Conservation (phyloP, 2,113 vertebrate species). For the Syngnathus scovelli region DNA sequence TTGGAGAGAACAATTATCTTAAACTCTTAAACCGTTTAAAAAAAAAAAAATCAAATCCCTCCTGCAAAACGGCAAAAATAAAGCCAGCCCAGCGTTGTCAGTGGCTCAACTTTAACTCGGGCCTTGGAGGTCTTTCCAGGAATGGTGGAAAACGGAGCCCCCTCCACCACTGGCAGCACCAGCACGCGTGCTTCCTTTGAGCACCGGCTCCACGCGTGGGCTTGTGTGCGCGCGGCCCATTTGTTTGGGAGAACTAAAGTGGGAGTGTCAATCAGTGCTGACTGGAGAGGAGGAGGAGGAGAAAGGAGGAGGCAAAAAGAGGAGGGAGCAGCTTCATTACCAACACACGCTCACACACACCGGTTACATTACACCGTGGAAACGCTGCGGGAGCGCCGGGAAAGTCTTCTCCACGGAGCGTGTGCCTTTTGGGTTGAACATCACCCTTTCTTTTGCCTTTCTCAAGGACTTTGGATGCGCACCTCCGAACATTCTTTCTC, state of each 20-base stretch:
- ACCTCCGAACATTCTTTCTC: not conserved
- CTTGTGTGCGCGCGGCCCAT: slow-evolving; percentile 3
- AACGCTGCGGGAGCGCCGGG: slow-evolving; percentile 54
- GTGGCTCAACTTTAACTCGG: not conserved
- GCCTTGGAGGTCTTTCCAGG: not conserved
- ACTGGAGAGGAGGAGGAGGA: slow-evolving; percentile 36
- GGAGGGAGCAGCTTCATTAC: slow-evolving; percentile 69
- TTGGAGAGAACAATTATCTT: not conserved
- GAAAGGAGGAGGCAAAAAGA: slow-evolving; percentile 39
- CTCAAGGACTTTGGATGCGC: slow-evolving; percentile 41
- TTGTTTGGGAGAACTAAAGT: slow-evolving; percentile 13
- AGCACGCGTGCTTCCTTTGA: slow-evolving; percentile 58
- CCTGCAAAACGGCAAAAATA: not conserved
- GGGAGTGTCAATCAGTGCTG: slow-evolving; percentile 77
- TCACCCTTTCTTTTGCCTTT: slow-evolving; percentile 30
- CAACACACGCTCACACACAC: slow-evolving; percentile 61
- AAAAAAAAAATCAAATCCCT: too few relatives aligned
- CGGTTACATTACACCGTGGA: slow-evolving; percentile 66
- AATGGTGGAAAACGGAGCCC: not conserved
- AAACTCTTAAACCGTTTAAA: too few relatives aligned
- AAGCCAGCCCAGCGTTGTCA: not conserved
- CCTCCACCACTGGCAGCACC: not conserved
- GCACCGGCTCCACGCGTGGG: slow-evolving; percentile 10
- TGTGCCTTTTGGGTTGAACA: not conserved
- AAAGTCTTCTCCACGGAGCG: slow-evolving; percentile 49